A percentile compares a stretch with the other conserved stretches of the same genome.
Evolutionary conservation across 1,140 invertebrate species (phyloP).

Genomic region (Lepidotrigona ventralis): DNA sequence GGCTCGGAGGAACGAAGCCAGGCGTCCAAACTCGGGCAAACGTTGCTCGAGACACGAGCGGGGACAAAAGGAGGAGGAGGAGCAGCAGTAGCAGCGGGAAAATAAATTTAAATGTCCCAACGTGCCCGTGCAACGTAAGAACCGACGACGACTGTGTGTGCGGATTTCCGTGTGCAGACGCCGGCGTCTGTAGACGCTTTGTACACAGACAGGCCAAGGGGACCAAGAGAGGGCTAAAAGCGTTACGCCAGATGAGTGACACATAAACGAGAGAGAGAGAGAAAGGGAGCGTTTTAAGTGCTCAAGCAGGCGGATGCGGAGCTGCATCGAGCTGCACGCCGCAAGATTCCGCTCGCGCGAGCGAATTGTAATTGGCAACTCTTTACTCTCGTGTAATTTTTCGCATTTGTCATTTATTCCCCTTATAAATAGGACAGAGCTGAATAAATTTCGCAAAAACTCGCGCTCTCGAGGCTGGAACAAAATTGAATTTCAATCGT

Average conservation of each 20-base stretch:
- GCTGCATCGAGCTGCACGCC: neutral
- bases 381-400: no score
- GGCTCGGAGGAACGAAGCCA: neutral
- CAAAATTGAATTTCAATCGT: no score
- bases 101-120: slow-evolving; percentile 54
- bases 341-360: no score
- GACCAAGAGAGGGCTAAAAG: slow-evolving; percentile 26
- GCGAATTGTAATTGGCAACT: no score
- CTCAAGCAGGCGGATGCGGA: slow-evolving; percentile 34
- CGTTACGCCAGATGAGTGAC: slow-evolving; percentile 54
- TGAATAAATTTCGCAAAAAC: no score
- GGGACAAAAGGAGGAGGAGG: slow-evolving; percentile 36
- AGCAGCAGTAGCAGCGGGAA: neutral
- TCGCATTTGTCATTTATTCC: no score
- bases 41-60: slow-evolving; percentile 25
- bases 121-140: slow-evolving; percentile 28
- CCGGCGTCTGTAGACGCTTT: slow-evolving; percentile 48
- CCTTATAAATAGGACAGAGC: no score
- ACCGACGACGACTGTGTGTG: neutral
- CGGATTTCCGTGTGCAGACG: slow-evolving; percentile 31
- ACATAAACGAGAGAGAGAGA: slow-evolving; percentile 5
- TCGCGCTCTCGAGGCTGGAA: no score
- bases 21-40: slow-evolving; percentile 24
- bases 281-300: slow-evolving; percentile 56
- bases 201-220: slow-evolving; percentile 31